Conservation (phyloP, 2,113 vertebrate genomes). For the Bujurquina vittata region DNA sequence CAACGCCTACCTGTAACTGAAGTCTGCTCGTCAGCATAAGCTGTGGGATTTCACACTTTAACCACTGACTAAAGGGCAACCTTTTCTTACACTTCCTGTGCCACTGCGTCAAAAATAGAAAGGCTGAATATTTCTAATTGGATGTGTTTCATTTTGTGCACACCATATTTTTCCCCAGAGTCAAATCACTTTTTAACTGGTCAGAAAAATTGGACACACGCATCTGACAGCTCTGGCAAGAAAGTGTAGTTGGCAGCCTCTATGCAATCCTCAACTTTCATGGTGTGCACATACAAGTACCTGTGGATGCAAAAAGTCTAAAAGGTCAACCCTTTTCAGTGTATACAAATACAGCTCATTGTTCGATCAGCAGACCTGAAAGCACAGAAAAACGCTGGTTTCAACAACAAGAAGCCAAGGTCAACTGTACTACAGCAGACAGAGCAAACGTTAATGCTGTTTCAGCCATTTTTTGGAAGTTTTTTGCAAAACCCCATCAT, state of each 20-base stretch:
- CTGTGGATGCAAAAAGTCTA: conserved; percentile 9
- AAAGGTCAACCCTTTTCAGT: neutral
- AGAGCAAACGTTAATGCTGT: neutral
- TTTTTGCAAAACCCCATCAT: neutral
- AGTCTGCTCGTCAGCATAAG: conserved; percentile 52
- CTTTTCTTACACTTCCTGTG: conserved; percentile 68
- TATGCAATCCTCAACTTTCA: neutral
- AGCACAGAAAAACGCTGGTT: neutral
- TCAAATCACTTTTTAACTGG: conserved; percentile 44
- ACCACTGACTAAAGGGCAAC: conserved; percentile 69
- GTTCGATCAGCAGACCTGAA: neutral
- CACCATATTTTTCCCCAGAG: conserved; percentile 7
- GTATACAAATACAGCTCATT: neutral
- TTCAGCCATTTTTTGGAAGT: neutral
- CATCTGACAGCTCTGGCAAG: conserved; percentile 17
- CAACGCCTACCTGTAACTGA: conserved; percentile 70
- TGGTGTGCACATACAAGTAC: neutral
- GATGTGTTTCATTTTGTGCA: conserved; percentile 51
- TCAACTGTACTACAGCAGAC: neutral
- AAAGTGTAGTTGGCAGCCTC: neutral
- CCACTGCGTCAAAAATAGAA: conserved; percentile 64
- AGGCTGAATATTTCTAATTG: conserved; percentile 65
- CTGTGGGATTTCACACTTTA: conserved; percentile 70
- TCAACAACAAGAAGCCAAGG: neutral
- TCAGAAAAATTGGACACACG: conserved; percentile 55